phyloP scores from a whole-genome alignment of 2,797 vertebrate genomes.

The Poeciliopsis turneri region DNA sequence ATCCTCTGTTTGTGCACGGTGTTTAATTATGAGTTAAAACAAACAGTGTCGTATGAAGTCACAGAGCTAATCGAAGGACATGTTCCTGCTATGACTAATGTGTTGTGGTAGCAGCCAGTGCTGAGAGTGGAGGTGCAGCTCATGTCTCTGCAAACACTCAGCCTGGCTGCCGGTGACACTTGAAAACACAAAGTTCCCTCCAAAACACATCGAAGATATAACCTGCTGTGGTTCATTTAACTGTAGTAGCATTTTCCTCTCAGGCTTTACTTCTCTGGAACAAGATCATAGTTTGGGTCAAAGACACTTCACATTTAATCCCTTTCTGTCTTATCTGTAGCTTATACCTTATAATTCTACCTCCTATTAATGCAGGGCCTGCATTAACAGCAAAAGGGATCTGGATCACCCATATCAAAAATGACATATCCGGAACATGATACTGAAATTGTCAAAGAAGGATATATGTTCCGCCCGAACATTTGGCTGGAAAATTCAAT shows the following conservation, averaged over 20 bases:
- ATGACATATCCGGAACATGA: too few relatives aligned
- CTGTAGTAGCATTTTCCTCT: not conserved
- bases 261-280: not conserved
- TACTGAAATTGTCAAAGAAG: too few relatives aligned
- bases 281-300: too few relatives aligned
- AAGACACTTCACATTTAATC: not conserved
- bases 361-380: too few relatives aligned
- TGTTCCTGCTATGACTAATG: slow-evolving; percentile 50
- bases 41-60: slow-evolving; percentile 10
- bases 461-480: too few relatives aligned
- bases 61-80: slow-evolving; percentile 7
- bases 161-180: slow-evolving; percentile 17
- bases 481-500: too few relatives aligned
- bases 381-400: too few relatives aligned
- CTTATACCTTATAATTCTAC: too few relatives aligned
- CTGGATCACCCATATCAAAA: too few relatives aligned
- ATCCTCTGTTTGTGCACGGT: not conserved
- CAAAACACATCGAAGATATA: not conserved
- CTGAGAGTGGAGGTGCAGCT: slow-evolving; percentile 48
- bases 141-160: slow-evolving; percentile 58
- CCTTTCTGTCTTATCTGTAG: not conserved
- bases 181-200: slow-evolving; percentile 8
- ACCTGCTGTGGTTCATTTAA: not conserved
- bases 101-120: slow-evolving; percentile 12
- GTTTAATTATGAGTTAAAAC: slow-evolving; percentile 5